These are phyloP conservation scores for Setophaga coronata DNA, from an alignment of 2,113 vertebrate genomes.

Conservation along the genomic window DNA sequence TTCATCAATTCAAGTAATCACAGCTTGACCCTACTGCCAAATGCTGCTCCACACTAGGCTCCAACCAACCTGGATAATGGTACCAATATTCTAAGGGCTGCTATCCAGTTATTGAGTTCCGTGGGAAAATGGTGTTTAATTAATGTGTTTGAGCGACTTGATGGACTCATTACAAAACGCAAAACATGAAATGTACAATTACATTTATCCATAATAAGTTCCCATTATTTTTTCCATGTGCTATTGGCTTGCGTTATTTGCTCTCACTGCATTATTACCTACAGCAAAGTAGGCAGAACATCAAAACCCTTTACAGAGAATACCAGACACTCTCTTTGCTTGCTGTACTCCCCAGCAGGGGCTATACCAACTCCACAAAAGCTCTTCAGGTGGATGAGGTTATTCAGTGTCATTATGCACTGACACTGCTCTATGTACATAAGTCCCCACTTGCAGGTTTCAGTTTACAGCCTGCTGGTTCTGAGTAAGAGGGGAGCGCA, in stretches of 20 bases:
- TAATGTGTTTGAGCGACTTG: not conserved
- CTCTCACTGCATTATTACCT: not conserved
- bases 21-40: not conserved
- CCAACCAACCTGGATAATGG: not conserved
- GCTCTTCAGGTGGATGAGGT: not conserved
- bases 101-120: not conserved
- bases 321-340: not conserved
- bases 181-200: constrained; percentile 13
- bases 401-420: not conserved
- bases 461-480: not conserved
- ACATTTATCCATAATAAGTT: not conserved
- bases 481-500: rapidly evolving
- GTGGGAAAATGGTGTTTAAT: not conserved
- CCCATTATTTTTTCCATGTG: not conserved
- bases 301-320: not conserved
- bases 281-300: not conserved
- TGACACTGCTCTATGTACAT: not conserved
- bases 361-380: not conserved
- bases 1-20: not conserved
- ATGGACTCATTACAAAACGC: not conserved
- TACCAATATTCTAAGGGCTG: not conserved
- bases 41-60: not conserved
- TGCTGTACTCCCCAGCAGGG: not conserved
- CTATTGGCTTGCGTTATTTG: not conserved
- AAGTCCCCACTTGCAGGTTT: not conserved